These are phyloP conservation scores for Chrysomela aeneicollis DNA, from an alignment of 2,888 invertebrate genomes.

Conservation along the genomic window DNA sequence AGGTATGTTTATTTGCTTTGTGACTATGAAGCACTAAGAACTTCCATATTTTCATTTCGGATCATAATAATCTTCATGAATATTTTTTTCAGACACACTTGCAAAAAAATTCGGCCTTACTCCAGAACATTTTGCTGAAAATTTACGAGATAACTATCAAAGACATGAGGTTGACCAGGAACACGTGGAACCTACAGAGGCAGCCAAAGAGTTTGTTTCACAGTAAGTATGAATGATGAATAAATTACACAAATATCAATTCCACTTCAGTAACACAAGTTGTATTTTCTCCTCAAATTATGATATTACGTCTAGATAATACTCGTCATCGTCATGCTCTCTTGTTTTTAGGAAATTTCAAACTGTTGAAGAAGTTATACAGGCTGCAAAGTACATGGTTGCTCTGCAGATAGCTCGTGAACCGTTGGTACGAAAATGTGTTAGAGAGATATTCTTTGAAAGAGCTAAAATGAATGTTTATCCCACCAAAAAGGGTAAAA, in stretches of 20 bases:
- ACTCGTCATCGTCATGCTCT: too few relatives aligned
- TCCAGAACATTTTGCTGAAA: conserved; percentile 96
- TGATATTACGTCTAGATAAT: too few relatives aligned
- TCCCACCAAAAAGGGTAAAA: conserved; percentile 91
- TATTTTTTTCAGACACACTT: conserved; percentile 69
- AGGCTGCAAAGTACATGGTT: conserved; percentile 93
- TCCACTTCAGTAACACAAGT: too few relatives aligned
- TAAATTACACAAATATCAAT: too few relatives aligned
- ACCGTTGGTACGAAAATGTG: conserved; percentile 84
- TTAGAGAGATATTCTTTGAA: conserved; percentile 88
- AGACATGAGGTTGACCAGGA: conserved; percentile 95
- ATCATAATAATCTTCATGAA: too few relatives aligned
- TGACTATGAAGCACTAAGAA: too few relatives aligned
- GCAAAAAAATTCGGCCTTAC: conserved; percentile 92
- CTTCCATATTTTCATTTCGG: too few relatives aligned
- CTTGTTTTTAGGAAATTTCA: conserved; percentile 66
- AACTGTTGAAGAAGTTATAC: conserved; percentile 82
- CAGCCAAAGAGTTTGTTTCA: conserved; percentile 81
- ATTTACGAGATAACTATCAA: conserved; percentile 94
- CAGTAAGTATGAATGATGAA: too few relatives aligned
- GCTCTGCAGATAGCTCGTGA: conserved; percentile 93
- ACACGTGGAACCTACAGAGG: conserved; percentile 80
- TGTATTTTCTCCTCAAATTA: too few relatives aligned
- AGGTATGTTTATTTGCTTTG: conserved; percentile 62
- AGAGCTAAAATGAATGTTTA: conserved; percentile 81